Evolutionary conservation across 1,140 invertebrate species (phyloP), one percentile per base, ranked within the genome.

Genomic region (Stratiolaelaps scimitus): DNA sequence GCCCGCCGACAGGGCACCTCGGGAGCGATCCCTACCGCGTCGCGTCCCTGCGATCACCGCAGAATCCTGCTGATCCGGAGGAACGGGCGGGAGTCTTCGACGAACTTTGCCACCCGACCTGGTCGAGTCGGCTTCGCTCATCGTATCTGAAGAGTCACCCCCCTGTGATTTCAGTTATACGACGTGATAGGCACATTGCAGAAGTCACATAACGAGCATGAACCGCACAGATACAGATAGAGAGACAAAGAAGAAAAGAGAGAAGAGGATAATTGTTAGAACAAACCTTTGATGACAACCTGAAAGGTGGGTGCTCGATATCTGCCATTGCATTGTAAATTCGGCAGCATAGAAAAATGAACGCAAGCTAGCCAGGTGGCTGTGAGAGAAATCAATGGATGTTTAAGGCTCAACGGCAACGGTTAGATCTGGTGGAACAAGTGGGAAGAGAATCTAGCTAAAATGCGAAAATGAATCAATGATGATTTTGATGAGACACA

Each of bases 61-160:
- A 29, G 53, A 29, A 34, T 60, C 53, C 53, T 60, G 53, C 53
- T 60, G 26, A 29, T 34, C 53, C 53, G 53, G 53, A 60, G 53
- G 53, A 60, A 60, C 53, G 53, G 53, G 53, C 53, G 53, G 53
- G 26, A 60, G 53, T 60, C 53, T 60, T 60, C 53, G 53, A 60
- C 53, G 53, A 60, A 60, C 53, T 60, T 60, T 60, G 34, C 34
- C 34, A 29, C 53, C 53, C 34, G 53, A 60, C 53, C 53, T 60
- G 26, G 53, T 60, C 53, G 53, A 60, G 23, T 60, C 53, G 34
- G 53, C 53, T 60, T 60, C 53, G 53, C 53, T 60, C 53, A 60
- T 60, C 53, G 53, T 60, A 60, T 60, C 53, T 60, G 53, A 60
- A 60, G 53, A 60, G 53, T 60, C 53, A 60, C 53, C 53, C 53